A percentile compares a stretch with the other conserved stretches of the same genome.
phyloP scores from a whole-genome alignment of 2,113 vertebrate species.

The Charadrius vociferus region DNA sequence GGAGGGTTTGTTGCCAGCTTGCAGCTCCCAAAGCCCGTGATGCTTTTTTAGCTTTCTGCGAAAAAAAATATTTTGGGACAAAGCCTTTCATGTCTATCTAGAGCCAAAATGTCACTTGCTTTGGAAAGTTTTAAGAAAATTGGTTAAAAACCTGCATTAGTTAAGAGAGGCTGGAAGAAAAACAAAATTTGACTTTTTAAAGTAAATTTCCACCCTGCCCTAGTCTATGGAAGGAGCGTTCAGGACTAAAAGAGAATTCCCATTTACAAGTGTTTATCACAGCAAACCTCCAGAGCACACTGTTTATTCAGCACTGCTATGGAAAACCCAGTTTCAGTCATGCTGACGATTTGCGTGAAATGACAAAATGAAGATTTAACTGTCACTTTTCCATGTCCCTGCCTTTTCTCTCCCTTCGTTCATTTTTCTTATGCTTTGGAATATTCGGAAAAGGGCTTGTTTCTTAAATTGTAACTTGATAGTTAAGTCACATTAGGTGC shows the following conservation, averaged over 20 bases:
- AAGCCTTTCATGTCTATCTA: background rate
- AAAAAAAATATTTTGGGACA: background rate
- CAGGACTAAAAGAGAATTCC: background rate
- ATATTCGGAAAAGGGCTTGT: background rate
- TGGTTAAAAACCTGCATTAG: background rate
- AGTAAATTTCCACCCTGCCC: slow-evolving; percentile 13
- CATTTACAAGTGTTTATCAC: background rate
- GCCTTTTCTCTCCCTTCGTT: background rate
- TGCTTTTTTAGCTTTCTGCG: background rate
- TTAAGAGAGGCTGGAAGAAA: background rate
- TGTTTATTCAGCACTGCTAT: background rate
- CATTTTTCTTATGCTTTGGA: background rate
- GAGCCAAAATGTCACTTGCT: background rate
- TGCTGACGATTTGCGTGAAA: background rate
- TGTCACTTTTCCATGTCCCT: background rate
- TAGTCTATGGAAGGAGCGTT: background rate
- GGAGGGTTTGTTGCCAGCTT: background rate
- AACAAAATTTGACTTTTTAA: background rate
- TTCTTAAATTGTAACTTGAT: background rate
- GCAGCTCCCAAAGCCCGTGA: background rate
- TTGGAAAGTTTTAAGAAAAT: slow-evolving; percentile 38
- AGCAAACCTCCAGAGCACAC: background rate
- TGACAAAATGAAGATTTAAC: background rate
- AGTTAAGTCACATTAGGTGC: background rate
- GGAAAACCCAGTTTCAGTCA: background rate